Percentiles rank a stretch among this genome's conserved stretches.
These are phyloP conservation scores for Machimus atricapillus DNA, from an alignment of 2,888 invertebrate genomes.

Conservation along the genomic window DNA sequence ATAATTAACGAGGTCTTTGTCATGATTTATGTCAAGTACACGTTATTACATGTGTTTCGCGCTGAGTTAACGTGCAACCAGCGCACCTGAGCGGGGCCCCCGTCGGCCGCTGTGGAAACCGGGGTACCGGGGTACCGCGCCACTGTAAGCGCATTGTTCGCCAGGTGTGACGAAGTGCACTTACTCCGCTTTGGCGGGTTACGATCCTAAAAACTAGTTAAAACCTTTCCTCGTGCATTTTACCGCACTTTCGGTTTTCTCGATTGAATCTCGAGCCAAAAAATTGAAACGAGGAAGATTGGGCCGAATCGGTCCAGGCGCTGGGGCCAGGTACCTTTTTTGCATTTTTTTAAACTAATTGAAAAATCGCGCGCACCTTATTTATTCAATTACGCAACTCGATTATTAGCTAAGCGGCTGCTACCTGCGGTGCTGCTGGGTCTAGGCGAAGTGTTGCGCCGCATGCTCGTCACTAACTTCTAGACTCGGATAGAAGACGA, in stretches of 20 bases:
- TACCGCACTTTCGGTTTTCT: not conserved
- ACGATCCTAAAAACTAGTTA: not conserved
- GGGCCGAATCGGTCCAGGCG: not conserved
- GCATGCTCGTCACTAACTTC: not conserved
- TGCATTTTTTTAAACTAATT: not conserved
- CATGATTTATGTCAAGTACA: constrained; percentile 48
- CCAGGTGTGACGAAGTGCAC: constrained; percentile 32
- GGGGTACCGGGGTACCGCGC: not conserved
- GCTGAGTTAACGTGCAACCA: not conserved
- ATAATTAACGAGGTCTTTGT: constrained; percentile 47
- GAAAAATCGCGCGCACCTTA: not conserved
- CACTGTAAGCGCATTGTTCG: constrained; percentile 5
- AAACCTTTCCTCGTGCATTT: not conserved
- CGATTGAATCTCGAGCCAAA: not conserved
- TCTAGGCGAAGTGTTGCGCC: constrained; percentile 9
- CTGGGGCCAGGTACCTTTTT: not conserved
- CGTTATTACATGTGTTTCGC: constrained; percentile 22
- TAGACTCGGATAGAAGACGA: not conserved
- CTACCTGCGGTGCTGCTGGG: not conserved
- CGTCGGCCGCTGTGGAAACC: constrained; percentile 12
- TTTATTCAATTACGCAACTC: not conserved
- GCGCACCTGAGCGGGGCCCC: not conserved
- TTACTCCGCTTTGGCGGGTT: not conserved
- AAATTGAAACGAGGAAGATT: not conserved
- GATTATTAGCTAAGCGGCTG: constrained; percentile 12